These are phyloP conservation scores for Druon quercuslanigerum DNA, from an alignment of 1,140 invertebrate species.

Conservation along the genomic window DNA sequence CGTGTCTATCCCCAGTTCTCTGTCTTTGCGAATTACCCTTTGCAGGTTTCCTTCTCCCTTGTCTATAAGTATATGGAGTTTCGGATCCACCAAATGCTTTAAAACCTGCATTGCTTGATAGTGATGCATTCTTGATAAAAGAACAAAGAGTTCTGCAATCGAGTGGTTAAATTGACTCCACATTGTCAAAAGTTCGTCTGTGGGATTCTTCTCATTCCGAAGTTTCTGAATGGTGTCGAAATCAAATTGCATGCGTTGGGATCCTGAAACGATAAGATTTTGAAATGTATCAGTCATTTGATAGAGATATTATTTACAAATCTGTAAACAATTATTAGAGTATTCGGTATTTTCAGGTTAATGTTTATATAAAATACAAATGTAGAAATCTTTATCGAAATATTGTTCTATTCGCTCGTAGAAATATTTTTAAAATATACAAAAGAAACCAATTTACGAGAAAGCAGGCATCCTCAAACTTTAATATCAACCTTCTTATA, in stretches of 20 bases:
- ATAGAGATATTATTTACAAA: too few species aligned
- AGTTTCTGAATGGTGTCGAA: constrained; percentile 72
- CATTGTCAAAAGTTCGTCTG: constrained; percentile 83
- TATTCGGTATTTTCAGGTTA: neutral
- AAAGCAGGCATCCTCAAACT: too few species aligned
- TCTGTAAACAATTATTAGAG: too few species aligned
- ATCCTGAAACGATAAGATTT: constrained; percentile 38
- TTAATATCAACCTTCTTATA: too few species aligned
- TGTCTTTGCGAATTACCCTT: constrained; percentile 48
- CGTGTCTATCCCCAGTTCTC: constrained; percentile 58
- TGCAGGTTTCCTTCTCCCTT: constrained; percentile 71
- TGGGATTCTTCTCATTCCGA: constrained; percentile 80
- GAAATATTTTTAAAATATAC: neutral
- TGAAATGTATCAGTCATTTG: too few species aligned
- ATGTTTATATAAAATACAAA: neutral
- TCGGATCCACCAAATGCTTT: constrained; percentile 78
- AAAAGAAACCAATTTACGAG: too few species aligned
- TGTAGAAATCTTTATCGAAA: neutral
- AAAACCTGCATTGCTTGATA: constrained; percentile 83
- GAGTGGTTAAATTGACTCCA: constrained; percentile 90
- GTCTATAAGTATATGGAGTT: constrained; percentile 78
- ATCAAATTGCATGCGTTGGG: constrained; percentile 51
- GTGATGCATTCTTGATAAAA: constrained; percentile 83
- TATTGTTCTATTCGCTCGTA: neutral
- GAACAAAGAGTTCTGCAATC: constrained; percentile 84